phyloP scores from a whole-genome alignment of 2,888 invertebrate species.

The Agelastica alni region DNA sequence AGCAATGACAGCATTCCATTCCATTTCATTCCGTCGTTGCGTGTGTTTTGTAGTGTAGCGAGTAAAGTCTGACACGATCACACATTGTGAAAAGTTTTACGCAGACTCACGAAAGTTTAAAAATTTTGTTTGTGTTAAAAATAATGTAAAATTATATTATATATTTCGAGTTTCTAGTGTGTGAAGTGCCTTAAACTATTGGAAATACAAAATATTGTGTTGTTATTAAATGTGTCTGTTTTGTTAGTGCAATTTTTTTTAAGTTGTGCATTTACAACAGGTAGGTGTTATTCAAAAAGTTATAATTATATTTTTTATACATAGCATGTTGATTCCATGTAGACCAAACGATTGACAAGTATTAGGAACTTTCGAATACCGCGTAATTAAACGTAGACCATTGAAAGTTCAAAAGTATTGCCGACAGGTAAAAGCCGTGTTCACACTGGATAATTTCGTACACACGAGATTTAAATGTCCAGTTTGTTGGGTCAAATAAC shows the following conservation, averaged over 20 bases:
- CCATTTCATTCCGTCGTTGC: conserved; percentile 23
- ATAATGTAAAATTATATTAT: conserved; percentile 30
- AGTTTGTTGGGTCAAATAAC: conserved; percentile 22
- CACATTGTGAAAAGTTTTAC: conserved; percentile 31
- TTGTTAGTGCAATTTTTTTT: conserved; percentile 41
- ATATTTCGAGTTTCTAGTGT: conserved; percentile 22
- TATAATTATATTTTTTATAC: conserved; percentile 9
- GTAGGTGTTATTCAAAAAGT: conserved; percentile 38
- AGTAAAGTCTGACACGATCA: conserved; percentile 23
- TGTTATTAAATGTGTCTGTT: conserved; percentile 34
- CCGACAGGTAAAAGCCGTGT: conserved; percentile 53
- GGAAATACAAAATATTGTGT: conserved; percentile 21
- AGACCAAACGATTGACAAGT: not conserved
- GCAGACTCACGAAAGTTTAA: conserved; percentile 33
- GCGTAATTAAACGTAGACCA: conserved; percentile 32
- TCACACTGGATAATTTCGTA: conserved; percentile 47
- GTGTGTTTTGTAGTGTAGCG: conserved; percentile 27
- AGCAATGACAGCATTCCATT: conserved; percentile 24
- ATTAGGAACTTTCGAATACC: conserved; percentile 20
- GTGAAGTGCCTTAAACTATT: conserved; percentile 31
- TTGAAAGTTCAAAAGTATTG: conserved; percentile 35
- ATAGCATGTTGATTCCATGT: not conserved
- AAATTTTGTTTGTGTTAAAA: conserved; percentile 28
- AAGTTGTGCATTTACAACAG: conserved; percentile 46
- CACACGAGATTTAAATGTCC: conserved; percentile 53